phyloP scores from a whole-genome alignment of 2,888 invertebrate species.

The Bellardia pandia region DNA sequence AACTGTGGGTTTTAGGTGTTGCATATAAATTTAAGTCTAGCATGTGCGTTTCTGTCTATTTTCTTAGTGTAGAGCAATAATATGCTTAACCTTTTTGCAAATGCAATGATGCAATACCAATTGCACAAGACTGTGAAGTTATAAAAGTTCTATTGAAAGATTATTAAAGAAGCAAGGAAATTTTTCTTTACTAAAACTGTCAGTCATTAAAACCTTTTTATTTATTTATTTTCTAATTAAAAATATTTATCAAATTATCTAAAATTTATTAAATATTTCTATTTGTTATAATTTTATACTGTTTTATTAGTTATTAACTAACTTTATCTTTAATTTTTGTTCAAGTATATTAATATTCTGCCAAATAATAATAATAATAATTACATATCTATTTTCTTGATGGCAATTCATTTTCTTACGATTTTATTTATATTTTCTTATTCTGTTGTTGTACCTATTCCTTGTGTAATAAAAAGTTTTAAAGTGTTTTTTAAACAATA shows the following conservation, averaged over 20 bases:
- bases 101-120: no score
- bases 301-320: slow-evolving; percentile 3
- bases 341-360: slow-evolving; percentile 34
- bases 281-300: slow-evolving; percentile 4
- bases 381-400: slow-evolving; percentile 27
- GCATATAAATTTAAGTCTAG: no score
- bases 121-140: neutral
- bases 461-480: slow-evolving; percentile 58
- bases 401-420: slow-evolving; percentile 42
- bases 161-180: no score
- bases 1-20: no score
- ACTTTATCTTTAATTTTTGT: slow-evolving; percentile 13
- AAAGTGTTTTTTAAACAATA: slow-evolving; percentile 80
- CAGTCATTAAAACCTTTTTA: neutral
- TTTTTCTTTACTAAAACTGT: neutral
- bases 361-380: neutral
- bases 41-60: no score
- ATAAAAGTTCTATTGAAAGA: neutral
- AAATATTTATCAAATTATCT: neutral
- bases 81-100: no score
- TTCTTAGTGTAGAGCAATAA: no score
- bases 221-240: neutral
- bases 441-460: slow-evolving; percentile 31
- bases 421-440: slow-evolving; percentile 17
- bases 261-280: neutral